Percentiles rank a stretch among this genome's conserved stretches.
Evolutionary conservation across 2,888 invertebrate genomes (phyloP).

Genomic region (Napeogenes inachia): DNA sequence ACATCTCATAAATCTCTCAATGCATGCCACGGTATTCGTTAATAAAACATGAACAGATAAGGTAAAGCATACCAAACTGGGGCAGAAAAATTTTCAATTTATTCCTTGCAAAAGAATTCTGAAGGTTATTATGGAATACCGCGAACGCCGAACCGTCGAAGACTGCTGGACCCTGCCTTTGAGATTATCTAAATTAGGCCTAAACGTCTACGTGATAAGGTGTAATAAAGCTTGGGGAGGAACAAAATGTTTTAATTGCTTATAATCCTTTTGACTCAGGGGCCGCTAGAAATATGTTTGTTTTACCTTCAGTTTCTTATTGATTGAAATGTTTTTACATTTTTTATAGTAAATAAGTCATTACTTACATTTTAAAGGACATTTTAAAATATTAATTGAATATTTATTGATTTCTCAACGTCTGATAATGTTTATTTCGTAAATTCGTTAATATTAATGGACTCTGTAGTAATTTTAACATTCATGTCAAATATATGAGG

Average conservation of each 20-base stretch:
- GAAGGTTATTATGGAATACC: slow-evolving; percentile 29
- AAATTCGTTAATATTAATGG: too few relatives aligned
- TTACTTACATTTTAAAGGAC: not conserved
- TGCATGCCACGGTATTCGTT: slow-evolving; percentile 25
- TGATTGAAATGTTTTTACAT: not conserved
- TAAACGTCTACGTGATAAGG: slow-evolving; percentile 4
- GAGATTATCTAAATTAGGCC: slow-evolving; percentile 9
- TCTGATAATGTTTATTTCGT: too few relatives aligned
- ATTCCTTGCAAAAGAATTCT: slow-evolving; percentile 27
- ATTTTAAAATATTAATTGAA: not conserved
- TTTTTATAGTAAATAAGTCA: not conserved
- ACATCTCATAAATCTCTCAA: not conserved
- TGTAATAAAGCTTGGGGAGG: not conserved
- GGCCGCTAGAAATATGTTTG: slow-evolving; percentile 7
- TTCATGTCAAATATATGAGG: too few relatives aligned
- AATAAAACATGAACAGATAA: slow-evolving; percentile 28
- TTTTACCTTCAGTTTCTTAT: slow-evolving; percentile 6
- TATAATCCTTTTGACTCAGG: slow-evolving; percentile 17
- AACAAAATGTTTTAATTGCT: slow-evolving; percentile 17
- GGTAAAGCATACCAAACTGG: slow-evolving; percentile 28
- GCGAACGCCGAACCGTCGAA: slow-evolving; percentile 22
- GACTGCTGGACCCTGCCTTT: slow-evolving; percentile 18
- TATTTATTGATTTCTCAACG: too few relatives aligned
- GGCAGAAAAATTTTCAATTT: slow-evolving; percentile 31
- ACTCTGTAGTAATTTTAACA: too few relatives aligned